These are phyloP conservation scores for Drosophila eohydei DNA, from an alignment of 2,888 invertebrate species.

Conservation along the genomic window DNA sequence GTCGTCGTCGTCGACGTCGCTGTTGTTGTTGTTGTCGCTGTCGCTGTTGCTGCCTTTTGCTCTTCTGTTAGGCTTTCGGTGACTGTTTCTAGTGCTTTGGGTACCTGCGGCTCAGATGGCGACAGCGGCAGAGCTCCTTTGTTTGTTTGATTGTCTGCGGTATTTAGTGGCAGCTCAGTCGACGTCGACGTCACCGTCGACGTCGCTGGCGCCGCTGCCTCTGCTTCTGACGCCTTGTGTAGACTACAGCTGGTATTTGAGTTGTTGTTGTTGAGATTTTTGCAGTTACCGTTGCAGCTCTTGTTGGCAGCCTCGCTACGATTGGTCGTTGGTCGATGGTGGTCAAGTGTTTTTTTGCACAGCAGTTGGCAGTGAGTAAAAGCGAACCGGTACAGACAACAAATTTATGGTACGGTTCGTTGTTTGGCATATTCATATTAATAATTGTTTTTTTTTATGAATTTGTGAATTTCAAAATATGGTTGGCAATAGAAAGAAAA, in stretches of 20 bases:
- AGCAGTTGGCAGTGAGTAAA: constrained; percentile 82
- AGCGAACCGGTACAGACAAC: constrained; percentile 78
- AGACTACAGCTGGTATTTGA: constrained; percentile 58
- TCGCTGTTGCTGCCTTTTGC: constrained; percentile 20
- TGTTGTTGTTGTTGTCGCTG: constrained; percentile 27
- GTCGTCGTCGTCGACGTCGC: constrained; percentile 29
- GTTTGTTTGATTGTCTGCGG: constrained; percentile 77
- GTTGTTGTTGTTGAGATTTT: constrained; percentile 76
- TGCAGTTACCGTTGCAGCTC: constrained; percentile 75
- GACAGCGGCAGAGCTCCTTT: constrained; percentile 85
- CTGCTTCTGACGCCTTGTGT: constrained; percentile 24
- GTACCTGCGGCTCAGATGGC: constrained; percentile 3
- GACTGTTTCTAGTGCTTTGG: constrained; percentile 61
- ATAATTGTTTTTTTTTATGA: constrained; percentile 37
- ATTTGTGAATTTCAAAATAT: constrained; percentile 53
- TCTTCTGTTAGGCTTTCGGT: constrained; percentile 36
- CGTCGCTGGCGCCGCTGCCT: constrained; percentile 7
- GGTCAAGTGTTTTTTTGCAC: constrained; percentile 72
- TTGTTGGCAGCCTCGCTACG: constrained; percentile 46
- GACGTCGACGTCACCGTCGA: not conserved
- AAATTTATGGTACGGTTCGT: constrained; percentile 55
- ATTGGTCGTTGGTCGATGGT: not conserved
- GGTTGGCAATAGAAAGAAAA: constrained; percentile 77
- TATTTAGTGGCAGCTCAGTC: constrained; percentile 26
- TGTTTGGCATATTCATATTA: constrained; percentile 41